Evolutionary conservation across 2,113 vertebrate species (phyloP).

Genomic region (Eptesicus fuscus): DNA sequence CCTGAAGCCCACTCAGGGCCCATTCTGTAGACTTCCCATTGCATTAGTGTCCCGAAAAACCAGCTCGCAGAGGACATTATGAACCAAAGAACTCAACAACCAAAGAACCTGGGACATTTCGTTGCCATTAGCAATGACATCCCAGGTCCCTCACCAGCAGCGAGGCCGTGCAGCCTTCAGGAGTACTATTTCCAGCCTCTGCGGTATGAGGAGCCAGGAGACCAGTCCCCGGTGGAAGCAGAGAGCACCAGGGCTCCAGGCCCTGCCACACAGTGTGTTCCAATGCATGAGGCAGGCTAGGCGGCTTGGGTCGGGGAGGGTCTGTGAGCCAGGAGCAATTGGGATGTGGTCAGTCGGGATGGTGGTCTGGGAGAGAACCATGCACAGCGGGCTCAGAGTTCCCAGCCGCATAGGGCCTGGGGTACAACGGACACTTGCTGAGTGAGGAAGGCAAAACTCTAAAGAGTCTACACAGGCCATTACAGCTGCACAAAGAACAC

Average conservation of each 20-base stretch:
- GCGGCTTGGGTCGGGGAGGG: not conserved
- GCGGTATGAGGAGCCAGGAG: not conserved
- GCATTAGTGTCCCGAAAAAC: rapidly evolving
- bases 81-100: not conserved
- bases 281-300: not conserved
- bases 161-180: not conserved
- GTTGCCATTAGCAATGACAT: not conserved
- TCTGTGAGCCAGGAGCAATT: not conserved
- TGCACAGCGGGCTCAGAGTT: not conserved
- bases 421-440: not conserved
- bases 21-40: not conserved
- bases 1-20: not conserved
- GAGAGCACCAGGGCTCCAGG: not conserved
- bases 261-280: not conserved
- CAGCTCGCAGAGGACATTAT: not conserved
- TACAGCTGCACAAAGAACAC: conserved; percentile 20
- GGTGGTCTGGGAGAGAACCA: not conserved
- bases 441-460: not conserved
- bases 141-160: no score
- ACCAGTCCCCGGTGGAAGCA: not conserved
- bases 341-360: not conserved
- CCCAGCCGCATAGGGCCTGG: not conserved
- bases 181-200: not conserved
- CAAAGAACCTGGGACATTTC: not conserved
- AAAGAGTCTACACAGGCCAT: not conserved